A percentile compares a stretch with the other conserved stretches of the same genome.
Conservation (phyloP, 2,113 vertebrate genomes). For the Nipponia nippon region DNA sequence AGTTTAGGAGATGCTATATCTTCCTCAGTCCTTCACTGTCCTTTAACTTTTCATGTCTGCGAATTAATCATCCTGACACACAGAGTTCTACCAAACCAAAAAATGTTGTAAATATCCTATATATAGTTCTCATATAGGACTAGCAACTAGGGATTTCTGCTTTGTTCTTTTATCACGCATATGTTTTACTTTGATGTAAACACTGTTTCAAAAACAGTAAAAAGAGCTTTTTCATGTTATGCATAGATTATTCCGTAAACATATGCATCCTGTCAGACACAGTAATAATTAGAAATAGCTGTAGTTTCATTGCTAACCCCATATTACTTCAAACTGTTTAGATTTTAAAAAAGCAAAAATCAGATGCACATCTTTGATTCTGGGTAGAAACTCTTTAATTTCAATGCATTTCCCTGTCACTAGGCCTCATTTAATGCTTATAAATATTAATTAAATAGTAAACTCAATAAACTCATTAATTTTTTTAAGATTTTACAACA, state of each 20-base stretch:
- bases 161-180: conserved; percentile 62
- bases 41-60: conserved; percentile 18
- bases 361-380: not conserved
- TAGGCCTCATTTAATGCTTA: not conserved
- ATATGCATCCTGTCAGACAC: conserved; percentile 40
- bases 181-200: conserved; percentile 60
- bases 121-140: conserved; percentile 35
- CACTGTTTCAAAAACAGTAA: conserved; percentile 44
- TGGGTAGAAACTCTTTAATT: not conserved
- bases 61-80: conserved; percentile 59
- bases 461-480: not conserved
- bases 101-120: conserved; percentile 48
- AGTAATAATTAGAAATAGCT: conserved; percentile 60
- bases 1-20: not conserved
- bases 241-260: conserved; percentile 56
- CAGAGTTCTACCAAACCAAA: not conserved
- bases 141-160: conserved; percentile 23
- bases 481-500: not conserved
- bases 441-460: not conserved
- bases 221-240: conserved; percentile 44
- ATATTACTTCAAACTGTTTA: not conserved
- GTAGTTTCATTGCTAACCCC: not conserved
- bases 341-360: not conserved
- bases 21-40: not conserved
- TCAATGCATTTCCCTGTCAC: not conserved